Base-by-base conservation (phyloP, 2,888 invertebrate genomes). In the Notodonta ziczac region DNA sequence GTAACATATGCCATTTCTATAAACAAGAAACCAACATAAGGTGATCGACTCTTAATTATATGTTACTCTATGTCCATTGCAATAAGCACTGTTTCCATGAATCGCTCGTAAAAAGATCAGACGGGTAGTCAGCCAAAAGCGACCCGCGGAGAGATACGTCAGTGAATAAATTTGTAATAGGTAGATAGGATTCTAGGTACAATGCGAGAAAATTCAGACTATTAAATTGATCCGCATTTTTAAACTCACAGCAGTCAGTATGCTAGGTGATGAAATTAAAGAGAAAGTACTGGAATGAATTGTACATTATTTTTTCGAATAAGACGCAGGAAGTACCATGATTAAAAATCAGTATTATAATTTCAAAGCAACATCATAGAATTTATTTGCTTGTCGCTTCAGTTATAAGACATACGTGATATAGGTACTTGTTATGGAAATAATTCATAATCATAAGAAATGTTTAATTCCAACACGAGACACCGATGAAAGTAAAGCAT, bases 41-140 rank as follows among this genome's bases (percentile, higher is more conserved):
- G 74, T 72, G 73, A 82, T 81, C 78, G 78, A 76, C 70, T 70
- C 73, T 75, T 83, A 84, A 82, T 85, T 82, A 35, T 40, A 74
- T 60, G 70, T 74, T 79, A 69, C 10, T 6, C 42, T 44, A 6
- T 24, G 24, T 24, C 42, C 24, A 24, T 1, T 4, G 56, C 24
- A 44, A 16, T 44, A 44, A 16, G 16, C 16, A 12, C 8, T 44
- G 44, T 42, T 56, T 56, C 44, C 1, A 67, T 60, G 52, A 62
- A 65, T 62, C 54, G 63, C 62, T 73, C 73, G 65, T 75, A 76
- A 76, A 75, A 71, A 69, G 66, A 72, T 70, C 73, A 66, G 65
- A 72, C 59, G 58, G 40, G 16, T 46, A 24, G 5, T 55, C 40
- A 32, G 55, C 55, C 55, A 62, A 67, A 61, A 63, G 58, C 67